These are phyloP conservation scores for Leucoraja ocellata DNA, from an alignment of 2,797 vertebrate genomes.

Conservation along the genomic window DNA sequence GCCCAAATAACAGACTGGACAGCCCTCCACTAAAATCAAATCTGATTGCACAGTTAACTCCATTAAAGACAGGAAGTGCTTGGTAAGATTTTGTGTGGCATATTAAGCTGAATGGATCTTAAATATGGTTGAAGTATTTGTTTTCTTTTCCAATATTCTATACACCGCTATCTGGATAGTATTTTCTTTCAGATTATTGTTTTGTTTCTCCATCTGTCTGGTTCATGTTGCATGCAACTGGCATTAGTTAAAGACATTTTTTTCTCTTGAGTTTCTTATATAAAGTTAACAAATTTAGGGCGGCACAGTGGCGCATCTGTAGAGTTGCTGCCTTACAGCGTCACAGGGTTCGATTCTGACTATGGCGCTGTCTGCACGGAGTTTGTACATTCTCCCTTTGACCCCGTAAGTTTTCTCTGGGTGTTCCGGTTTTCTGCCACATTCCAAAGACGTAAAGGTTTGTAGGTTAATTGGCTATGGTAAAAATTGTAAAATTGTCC, in stretches of 20 bases:
- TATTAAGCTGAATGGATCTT: not conserved
- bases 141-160: not conserved
- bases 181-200: not conserved
- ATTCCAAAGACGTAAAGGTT: no score
- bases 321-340: no score
- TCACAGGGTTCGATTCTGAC: no score
- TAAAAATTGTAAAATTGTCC: no score
- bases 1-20: slow-evolving; percentile 53
- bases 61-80: slow-evolving; percentile 64
- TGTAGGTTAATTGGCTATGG: no score
- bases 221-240: not conserved
- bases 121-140: not conserved
- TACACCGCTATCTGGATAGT: not conserved
- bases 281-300: not conserved
- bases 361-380: no score
- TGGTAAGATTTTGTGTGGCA: slow-evolving; percentile 64
- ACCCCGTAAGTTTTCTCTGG: no score
- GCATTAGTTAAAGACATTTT: not conserved
- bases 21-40: slow-evolving; percentile 51
- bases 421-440: no score
- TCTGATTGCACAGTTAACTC: slow-evolving; percentile 50
- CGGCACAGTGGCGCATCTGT: no score
- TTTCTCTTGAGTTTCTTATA: not conserved
- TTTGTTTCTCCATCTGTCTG: not conserved
- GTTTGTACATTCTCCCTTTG: no score